Percentiles rank a stretch among this genome's conserved stretches.
phyloP scores from a whole-genome alignment of 2,888 invertebrate genomes.

The Nesidiocoris tenuis region DNA sequence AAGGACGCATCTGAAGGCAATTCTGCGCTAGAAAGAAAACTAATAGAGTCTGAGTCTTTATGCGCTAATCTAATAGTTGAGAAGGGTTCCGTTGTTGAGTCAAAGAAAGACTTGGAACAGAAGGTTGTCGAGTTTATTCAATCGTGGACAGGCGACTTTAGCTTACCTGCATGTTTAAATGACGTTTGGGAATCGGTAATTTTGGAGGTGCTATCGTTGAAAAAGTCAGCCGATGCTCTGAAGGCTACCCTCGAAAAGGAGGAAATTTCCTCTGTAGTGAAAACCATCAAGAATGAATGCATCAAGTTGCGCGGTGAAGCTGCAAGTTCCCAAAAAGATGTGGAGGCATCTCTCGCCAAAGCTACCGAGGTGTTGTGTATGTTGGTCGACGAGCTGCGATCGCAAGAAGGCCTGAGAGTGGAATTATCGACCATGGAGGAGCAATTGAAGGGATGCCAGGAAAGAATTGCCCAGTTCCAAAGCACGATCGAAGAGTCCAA shows the following conservation, averaged over 20 bases:
- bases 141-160: no score
- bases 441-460: background rate
- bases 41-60: no score
- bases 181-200: background rate
- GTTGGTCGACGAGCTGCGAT: background rate
- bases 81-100: no score
- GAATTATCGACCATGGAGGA: background rate
- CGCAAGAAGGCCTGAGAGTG: background rate
- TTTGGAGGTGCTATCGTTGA: background rate
- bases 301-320: background rate
- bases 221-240: background rate
- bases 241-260: background rate
- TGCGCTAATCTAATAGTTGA: no score
- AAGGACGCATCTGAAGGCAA: no score
- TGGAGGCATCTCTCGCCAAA: background rate
- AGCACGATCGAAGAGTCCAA: background rate
- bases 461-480: background rate
- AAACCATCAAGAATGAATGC: background rate
- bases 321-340: background rate
- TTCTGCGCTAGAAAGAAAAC: no score
- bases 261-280: background rate
- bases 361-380: background rate
- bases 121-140: no score
- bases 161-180: no score
- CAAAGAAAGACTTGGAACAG: no score